phyloP scores from a whole-genome alignment of 1,140 invertebrate genomes.

The Leptestheria dahalacensis region DNA sequence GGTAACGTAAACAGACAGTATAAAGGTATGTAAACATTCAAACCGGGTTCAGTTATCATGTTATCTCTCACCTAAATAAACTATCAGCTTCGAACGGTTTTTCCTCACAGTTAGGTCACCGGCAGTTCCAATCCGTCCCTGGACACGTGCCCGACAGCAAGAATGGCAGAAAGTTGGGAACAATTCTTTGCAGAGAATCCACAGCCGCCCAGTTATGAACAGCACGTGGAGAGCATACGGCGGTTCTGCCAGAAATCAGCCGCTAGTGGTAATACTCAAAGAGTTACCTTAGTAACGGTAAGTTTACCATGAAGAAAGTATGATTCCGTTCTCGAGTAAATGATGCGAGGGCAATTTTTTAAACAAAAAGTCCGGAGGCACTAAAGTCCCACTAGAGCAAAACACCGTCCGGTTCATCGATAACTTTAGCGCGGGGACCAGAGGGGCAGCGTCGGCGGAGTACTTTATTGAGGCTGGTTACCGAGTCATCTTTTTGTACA shows the following conservation, averaged over 20 bases:
- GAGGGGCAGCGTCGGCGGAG: conserved; percentile 87
- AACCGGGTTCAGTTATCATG: no score
- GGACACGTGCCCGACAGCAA: neutral
- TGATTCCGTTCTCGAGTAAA: conserved; percentile 13
- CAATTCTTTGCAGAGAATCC: conserved; percentile 61
- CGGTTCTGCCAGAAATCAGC: conserved; percentile 51
- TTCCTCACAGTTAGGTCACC: no score
- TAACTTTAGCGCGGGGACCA: conserved; percentile 92
- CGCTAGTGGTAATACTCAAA: conserved; percentile 37
- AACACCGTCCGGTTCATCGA: conserved; percentile 95
- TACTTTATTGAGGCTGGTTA: conserved; percentile 68
- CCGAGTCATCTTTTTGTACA: conserved; percentile 45
- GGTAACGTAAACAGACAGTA: no score
- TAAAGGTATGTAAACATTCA: no score
- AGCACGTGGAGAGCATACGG: conserved; percentile 47
- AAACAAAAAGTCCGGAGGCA: conserved; percentile 67
- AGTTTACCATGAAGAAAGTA: conserved; percentile 25
- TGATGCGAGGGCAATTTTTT: conserved; percentile 14
- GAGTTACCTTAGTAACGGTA: conserved; percentile 58
- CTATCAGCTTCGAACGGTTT: no score
- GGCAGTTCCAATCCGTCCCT: no score
- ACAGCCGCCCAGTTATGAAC: conserved; percentile 52
- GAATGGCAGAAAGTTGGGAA: conserved; percentile 48
- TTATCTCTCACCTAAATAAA: no score
- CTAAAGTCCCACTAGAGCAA: conserved; percentile 87